Base-by-base conservation (phyloP, 1,140 invertebrate species). In the Listronotus bonariensis region DNA sequence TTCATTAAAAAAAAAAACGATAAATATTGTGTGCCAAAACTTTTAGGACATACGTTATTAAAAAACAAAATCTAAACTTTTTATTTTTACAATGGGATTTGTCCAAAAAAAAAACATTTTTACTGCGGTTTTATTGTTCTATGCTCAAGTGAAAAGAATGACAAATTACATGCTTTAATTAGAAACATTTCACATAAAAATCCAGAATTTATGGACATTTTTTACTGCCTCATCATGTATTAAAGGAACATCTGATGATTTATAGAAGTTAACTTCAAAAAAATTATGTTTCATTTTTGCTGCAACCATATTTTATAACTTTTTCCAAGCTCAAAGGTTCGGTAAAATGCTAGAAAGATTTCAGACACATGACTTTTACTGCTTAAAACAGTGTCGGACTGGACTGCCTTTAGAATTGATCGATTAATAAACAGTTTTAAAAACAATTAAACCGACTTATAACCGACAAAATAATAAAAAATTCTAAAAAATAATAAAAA, bases 251-350 rank as follows among this genome's bases (percentile, higher is more conserved):
- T 48, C 26, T 58, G 56, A 58, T 58, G 56, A 58, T 58, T 58
- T 58, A 58, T 58, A 15, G 11, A 40, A 48, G 41, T 12, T 20
- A 48, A 58, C 41, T 18, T 58, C 15, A 43, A 58, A 58, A 57
- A 58, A 58, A 58, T 58, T 38, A 58, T 58, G 56, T 58, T 58
- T 20, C 34, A 58, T 58, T 58, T 58, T 58, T 58, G 46, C 56
- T 58, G 46, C 31, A 14, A 40, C 56, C 56, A 58, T 58, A 58
- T 58, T 58, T 58, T 58, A 58, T 58, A 42, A 48, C 56, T 18
- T 36, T 20, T 58, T 58, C 56, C 42, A 48, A 43, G 46, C 20
- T 42, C 56, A 58, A 48, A 58, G 43, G 17, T 58, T 48, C 56
- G 14, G 32, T 48, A 18, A 48, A 58, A 58, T 36, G 56, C 56